These are phyloP conservation scores for Samia ricini DNA, from an alignment of 1,140 invertebrate species.

Conservation along the genomic window DNA sequence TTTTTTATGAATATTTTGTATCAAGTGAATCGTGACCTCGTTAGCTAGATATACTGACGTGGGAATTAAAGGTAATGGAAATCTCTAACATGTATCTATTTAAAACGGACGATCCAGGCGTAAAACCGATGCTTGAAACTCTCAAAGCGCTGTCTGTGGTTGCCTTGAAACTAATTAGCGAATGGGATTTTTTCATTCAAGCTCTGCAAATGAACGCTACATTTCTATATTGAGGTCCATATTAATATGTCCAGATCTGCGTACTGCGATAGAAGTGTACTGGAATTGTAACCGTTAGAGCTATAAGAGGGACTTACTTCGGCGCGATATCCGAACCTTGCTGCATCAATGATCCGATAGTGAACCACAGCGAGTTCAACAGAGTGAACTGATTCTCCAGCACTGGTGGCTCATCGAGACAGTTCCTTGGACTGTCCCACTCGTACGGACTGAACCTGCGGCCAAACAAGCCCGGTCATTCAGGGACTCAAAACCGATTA, in stretches of 20 bases:
- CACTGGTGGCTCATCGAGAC: constrained; percentile 86
- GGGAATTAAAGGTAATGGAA: constrained; percentile 48
- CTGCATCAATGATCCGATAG: constrained; percentile 93
- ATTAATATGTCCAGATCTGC: too few species aligned
- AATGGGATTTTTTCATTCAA: constrained; percentile 47
- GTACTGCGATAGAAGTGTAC: constrained; percentile 2
- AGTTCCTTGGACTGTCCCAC: constrained; percentile 92
- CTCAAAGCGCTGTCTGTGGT: constrained; percentile 68
- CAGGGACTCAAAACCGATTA: constrained; percentile 12
- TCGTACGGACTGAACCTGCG: constrained; percentile 92
- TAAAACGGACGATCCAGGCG: constrained; percentile 46
- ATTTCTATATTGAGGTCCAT: constrained; percentile 37
- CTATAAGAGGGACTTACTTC: constrained; percentile 78
- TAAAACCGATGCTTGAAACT: constrained; percentile 68
- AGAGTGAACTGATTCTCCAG: constrained; percentile 93
- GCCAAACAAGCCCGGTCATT: constrained; percentile 63
- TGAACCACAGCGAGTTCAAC: constrained; percentile 93
- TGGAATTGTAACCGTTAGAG: constrained; percentile 44
- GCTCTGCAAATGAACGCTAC: constrained; percentile 46
- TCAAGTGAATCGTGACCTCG: constrained; percentile 56
- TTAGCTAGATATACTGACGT: constrained; percentile 57
- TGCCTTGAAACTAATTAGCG: constrained; percentile 71
- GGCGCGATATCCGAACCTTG: constrained; percentile 94
- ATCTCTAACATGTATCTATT: constrained; percentile 58
- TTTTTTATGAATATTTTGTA: constrained; percentile 19